Evolutionary conservation across 1,140 invertebrate genomes (phyloP).

Genomic region (Brachionus asplanchnoidis): DNA sequence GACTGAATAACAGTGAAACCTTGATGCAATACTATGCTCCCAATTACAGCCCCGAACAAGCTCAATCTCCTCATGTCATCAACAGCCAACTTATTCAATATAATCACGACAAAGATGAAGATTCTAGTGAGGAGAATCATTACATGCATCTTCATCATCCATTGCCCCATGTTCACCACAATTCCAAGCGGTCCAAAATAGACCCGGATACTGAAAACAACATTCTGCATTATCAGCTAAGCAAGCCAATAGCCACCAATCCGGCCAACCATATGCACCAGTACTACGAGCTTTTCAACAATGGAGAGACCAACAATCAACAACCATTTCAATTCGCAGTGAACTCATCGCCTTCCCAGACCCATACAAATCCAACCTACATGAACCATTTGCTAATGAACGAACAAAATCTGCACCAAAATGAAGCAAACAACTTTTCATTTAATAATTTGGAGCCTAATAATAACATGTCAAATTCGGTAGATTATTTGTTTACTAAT

Average conservation of each 20-base stretch:
- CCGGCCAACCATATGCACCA: not conserved
- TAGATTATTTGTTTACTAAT: not conserved
- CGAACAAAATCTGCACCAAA: not conserved
- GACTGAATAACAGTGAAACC: not conserved
- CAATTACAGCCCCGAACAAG: not conserved
- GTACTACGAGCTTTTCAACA: not conserved
- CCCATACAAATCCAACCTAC: not conserved
- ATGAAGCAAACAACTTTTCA: not conserved
- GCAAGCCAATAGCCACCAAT: not conserved
- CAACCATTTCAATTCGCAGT: not conserved
- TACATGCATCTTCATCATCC: conserved; percentile 14
- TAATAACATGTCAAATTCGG: not conserved
- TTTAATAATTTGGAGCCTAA: not conserved
- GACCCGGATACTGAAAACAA: not conserved
- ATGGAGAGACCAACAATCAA: not conserved
- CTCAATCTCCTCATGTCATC: conserved; percentile 5
- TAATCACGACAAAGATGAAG: not conserved
- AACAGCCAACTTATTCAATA: not conserved
- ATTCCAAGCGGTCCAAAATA: not conserved
- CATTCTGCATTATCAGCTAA: not conserved
- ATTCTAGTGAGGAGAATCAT: not conserved
- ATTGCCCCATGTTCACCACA: not conserved
- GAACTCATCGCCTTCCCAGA: not conserved
- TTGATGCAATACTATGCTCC: not conserved
- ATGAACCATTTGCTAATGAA: not conserved